Conservation (phyloP, 2,888 invertebrate genomes). For the Lycophotia porphyrea region DNA sequence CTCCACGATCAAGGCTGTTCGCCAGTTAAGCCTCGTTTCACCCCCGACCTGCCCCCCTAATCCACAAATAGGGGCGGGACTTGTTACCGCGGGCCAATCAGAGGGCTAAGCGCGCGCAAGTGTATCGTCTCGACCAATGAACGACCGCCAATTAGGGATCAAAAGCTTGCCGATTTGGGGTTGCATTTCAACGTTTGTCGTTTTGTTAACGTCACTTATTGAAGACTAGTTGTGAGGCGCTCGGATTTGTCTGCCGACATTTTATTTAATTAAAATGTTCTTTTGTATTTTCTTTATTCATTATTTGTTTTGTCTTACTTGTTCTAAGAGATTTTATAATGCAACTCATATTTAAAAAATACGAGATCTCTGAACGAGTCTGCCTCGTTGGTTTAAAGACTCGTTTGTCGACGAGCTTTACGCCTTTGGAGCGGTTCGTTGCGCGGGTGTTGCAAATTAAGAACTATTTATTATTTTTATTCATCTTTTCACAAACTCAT, state of each 20-base stretch:
- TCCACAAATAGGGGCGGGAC: slow-evolving; percentile 77
- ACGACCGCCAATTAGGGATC: slow-evolving; percentile 82
- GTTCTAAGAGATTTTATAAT: not conserved
- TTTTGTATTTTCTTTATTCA: not conserved
- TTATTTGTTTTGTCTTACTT: not conserved
- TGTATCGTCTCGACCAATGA: slow-evolving; percentile 76
- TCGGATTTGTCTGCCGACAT: slow-evolving; percentile 44
- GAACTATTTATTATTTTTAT: too few relatives aligned
- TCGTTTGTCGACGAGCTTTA: not conserved
- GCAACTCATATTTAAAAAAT: not conserved
- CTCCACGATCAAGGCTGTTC: slow-evolving; percentile 74
- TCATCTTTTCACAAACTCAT: too few relatives aligned
- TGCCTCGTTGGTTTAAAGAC: not conserved
- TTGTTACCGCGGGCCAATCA: slow-evolving; percentile 74
- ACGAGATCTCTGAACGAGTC: not conserved
- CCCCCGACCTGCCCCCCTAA: slow-evolving; percentile 79
- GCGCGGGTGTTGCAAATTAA: too few relatives aligned
- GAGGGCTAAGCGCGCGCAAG: slow-evolving; percentile 71
- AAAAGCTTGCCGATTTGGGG: slow-evolving; percentile 86
- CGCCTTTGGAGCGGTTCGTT: not conserved
- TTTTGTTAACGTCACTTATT: slow-evolving; percentile 70
- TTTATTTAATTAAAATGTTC: slow-evolving; percentile 12
- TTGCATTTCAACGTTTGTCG: slow-evolving; percentile 82
- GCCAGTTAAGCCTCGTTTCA: slow-evolving; percentile 58
- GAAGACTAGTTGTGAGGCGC: slow-evolving; percentile 47